phyloP scores from a whole-genome alignment of 1,140 invertebrate genomes.

The Drosophila virilis region DNA sequence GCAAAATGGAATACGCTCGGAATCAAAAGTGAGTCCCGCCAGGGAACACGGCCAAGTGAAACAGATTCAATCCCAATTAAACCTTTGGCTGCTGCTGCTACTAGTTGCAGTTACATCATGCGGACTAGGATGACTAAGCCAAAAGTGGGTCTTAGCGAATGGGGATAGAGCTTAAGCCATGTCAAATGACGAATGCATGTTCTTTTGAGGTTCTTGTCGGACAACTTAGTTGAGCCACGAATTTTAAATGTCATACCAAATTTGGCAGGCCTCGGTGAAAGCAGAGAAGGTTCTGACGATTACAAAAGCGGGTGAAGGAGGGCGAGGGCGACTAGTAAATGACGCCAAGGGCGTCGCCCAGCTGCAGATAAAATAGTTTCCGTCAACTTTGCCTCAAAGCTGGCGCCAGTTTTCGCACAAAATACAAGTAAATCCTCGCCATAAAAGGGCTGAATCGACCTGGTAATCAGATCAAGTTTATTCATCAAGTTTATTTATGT shows the following conservation, averaged over 20 bases:
- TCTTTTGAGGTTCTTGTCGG: conserved; percentile 8
- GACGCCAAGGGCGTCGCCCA: conserved; percentile 7
- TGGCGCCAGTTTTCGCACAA: conserved; percentile 15
- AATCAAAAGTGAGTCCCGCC: conserved; percentile 18
- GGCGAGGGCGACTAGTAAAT: background rate
- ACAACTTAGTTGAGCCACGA: background rate
- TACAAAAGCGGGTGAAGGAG: background rate
- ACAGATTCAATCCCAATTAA: conserved; percentile 30
- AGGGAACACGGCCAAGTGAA: conserved; percentile 12
- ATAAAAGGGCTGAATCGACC: background rate
- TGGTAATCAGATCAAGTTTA: conserved; percentile 22
- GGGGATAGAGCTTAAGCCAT: background rate
- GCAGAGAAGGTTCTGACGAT: background rate
- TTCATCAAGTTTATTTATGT: conserved; percentile 1
- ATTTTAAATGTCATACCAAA: conserved; percentile 6
- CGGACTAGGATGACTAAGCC: conserved; percentile 6
- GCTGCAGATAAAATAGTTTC: conserved; percentile 20
- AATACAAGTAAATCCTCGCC: background rate
- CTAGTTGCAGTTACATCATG: conserved; percentile 59
- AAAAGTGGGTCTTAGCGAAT: background rate
- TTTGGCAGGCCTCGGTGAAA: conserved; percentile 4
- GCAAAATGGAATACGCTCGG: conserved; percentile 33
- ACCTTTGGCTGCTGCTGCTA: conserved; percentile 17
- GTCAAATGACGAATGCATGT: conserved; percentile 14
- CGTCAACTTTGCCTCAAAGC: conserved; percentile 8